A percentile compares a stretch with the other conserved stretches of the same genome.
Evolutionary conservation across 2,797 vertebrate genomes (phyloP).

Genomic region (Sparidentex hasta): DNA sequence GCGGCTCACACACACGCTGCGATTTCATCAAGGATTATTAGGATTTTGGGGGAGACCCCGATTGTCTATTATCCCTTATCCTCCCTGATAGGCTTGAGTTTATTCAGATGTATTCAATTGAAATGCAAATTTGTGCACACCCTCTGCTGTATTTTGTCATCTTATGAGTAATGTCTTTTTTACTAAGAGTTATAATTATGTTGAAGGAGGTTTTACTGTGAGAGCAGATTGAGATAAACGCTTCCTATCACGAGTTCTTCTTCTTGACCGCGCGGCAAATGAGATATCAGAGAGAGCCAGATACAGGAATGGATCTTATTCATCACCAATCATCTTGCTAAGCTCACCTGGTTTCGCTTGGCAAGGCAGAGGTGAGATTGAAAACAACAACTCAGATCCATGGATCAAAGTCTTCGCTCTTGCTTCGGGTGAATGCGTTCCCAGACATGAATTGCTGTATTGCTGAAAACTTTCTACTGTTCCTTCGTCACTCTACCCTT

Average conservation of each 20-base stretch:
- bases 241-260: conserved; percentile 10
- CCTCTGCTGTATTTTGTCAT: conserved; percentile 51
- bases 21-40: conserved; percentile 55
- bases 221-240: conserved; percentile 36
- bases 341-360: conserved; percentile 10
- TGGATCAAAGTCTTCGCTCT: neutral
- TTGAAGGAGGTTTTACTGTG: conserved; percentile 33
- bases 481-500: neutral
- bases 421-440: neutral
- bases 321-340: neutral
- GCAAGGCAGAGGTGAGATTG: conserved; percentile 6
- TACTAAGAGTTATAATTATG: conserved; percentile 50
- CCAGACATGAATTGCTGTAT: neutral
- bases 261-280: conserved; percentile 19
- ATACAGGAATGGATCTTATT: conserved; percentile 9
- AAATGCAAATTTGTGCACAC: conserved; percentile 68
- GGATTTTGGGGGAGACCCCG: conserved; percentile 45
- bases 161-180: conserved; percentile 44
- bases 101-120: conserved; percentile 60
- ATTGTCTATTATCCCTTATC: conserved; percentile 53
- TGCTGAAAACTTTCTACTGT: neutral
- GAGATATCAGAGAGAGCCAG: conserved; percentile 22
- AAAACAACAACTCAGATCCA: conserved; percentile 10
- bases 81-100: conserved; percentile 37
- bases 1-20: conserved; percentile 10